Base-by-base conservation (phyloP, 1,140 invertebrate species). In the Formica selysi region DNA sequence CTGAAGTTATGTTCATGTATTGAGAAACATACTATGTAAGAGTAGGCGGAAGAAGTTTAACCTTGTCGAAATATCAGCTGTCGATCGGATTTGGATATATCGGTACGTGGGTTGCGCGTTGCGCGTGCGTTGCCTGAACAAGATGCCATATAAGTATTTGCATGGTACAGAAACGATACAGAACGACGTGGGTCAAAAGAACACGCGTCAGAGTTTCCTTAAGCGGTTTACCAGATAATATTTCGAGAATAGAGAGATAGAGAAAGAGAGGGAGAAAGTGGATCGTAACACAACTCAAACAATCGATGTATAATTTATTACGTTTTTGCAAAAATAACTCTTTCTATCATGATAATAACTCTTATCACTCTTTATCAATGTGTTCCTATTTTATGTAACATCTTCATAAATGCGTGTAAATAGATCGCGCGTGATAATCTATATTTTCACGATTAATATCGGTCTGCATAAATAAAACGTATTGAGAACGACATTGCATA, bases 131-230 rank as follows among this genome's bases (percentile, higher is more conserved):
- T 76, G 86, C 79, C 85, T 76, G 88, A 79, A 81, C 91, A 91
- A 91, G 90, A 90, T 92, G 79, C 91, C 91, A 86, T 92, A 92
- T 92, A 92, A 88, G 91, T 85, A 85, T 54, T 29, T 26, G 32
- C 32, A 54, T 61, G 22, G 32, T 64, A 65, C 7, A 62, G 57
- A 74, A 48, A 51, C 11, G 85, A 83, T 87, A 90, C 32, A 32
- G 32, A 32, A 32, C 32, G 32, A 32, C 89, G 88, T 90, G 89
- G 89, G 89, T 88, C 89, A 90, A 90, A 90, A 87, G 87, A 86
- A 89, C 85, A 85, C 71, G 89, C 84, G 71, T 71, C 78, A 83
- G 57, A 74, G 29, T 19, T 65, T 74, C 44, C 79, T 76, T 87
- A 87, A 89, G 86, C 81, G 79, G 76, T 79, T 29, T 83, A 74